Evolutionary conservation across 2,888 invertebrate genomes (phyloP).

Genomic region (Panorpa germanica): DNA sequence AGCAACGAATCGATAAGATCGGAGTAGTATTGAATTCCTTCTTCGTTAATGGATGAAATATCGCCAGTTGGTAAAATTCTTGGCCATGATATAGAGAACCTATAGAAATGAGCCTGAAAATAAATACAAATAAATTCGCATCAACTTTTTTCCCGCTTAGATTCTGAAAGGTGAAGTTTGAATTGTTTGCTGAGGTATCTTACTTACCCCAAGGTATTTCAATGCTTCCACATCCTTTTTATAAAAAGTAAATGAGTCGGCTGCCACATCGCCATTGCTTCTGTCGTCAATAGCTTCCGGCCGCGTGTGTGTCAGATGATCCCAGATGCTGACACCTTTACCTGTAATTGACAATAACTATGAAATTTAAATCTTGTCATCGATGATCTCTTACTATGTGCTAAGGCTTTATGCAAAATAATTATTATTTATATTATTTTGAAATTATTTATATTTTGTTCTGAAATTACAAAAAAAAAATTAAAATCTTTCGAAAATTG

Average conservation of each 20-base stretch:
- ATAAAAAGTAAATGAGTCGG: conserved; percentile 35
- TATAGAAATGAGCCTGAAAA: conserved; percentile 46
- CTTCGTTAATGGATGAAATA: conserved; percentile 40
- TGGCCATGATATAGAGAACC: conserved; percentile 61
- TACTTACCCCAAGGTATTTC: conserved; percentile 1
- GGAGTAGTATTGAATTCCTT: conserved; percentile 59
- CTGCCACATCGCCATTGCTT: conserved; percentile 35
- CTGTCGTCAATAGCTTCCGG: conserved; percentile 38
- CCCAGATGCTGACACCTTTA: conserved; percentile 41
- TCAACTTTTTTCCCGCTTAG: too few species aligned
- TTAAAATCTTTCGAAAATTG: too few species aligned
- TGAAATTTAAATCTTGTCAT: too few species aligned
- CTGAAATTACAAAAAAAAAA: too few species aligned
- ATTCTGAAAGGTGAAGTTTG: too few species aligned
- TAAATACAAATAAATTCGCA: too few species aligned
- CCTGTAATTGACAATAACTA: too few species aligned
- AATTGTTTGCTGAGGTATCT: too few species aligned
- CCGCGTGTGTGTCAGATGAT: conserved; percentile 31
- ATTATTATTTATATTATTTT: too few species aligned
- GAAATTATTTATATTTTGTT: too few species aligned
- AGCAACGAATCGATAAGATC: conserved; percentile 52
- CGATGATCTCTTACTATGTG: too few species aligned
- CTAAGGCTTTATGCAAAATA: too few species aligned
- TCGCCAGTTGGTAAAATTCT: conserved; percentile 52
- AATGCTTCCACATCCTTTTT: conserved; percentile 4